A percentile compares a stretch with the other conserved stretches of the same genome.
Conservation (phyloP, 2,888 invertebrate species). For the Spilosoma lubricipeda region DNA sequence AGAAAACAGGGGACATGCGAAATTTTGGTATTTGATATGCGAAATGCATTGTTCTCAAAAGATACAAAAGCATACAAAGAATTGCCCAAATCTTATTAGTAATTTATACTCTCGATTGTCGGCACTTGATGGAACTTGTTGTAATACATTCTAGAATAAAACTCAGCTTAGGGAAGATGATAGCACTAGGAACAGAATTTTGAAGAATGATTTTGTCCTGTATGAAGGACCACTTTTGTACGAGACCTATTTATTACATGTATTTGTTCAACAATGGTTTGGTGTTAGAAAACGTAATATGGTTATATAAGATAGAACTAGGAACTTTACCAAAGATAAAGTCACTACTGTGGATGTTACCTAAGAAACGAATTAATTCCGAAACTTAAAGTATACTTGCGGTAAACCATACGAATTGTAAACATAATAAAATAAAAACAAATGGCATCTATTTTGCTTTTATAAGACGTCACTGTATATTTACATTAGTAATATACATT, state of each 20-base stretch:
- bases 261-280: neutral
- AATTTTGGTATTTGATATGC: no score
- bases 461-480: neutral
- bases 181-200: neutral
- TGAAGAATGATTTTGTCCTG: neutral
- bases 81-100: no score
- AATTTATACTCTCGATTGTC: no score
- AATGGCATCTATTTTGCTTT: neutral
- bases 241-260: neutral
- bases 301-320: neutral
- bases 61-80: no score
- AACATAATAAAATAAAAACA: neutral
- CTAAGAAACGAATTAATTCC: neutral
- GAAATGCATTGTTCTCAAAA: no score
- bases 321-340: neutral
- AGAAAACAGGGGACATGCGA: no score
- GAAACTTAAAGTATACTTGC: neutral
- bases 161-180: no score
- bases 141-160: no score
- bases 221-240: neutral
- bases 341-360: neutral
- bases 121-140: no score
- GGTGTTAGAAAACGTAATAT: neutral
- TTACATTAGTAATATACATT: neutral
- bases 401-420: neutral